Percentiles rank a stretch among this genome's conserved stretches.
These are phyloP conservation scores for Oligia latruncula DNA, from an alignment of 2,888 invertebrate species.

Conservation along the genomic window DNA sequence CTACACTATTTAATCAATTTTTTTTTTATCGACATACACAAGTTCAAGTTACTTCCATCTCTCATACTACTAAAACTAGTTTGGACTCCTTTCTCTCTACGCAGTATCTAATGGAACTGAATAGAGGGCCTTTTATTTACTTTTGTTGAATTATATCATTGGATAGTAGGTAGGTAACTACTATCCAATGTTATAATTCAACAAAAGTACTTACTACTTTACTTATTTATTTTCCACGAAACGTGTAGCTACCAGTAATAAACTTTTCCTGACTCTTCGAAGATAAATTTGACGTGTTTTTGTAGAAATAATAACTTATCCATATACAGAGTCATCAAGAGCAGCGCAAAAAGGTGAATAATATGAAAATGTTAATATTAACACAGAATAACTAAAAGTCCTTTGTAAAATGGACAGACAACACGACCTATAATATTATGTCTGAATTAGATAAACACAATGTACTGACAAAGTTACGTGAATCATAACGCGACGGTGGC, in stretches of 20 bases:
- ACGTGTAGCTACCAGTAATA: not conserved
- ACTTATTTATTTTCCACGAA: not conserved
- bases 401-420: slow-evolving; percentile 18
- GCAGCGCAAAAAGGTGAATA: not conserved
- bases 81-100: slow-evolving; percentile 49
- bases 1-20: no score
- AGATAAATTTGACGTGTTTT: not conserved
- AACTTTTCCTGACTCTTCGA: not conserved
- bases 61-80: slow-evolving; percentile 52
- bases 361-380: no score
- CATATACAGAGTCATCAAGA: not conserved
- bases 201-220: not conserved
- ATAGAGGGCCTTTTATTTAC: slow-evolving; percentile 3
- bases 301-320: not conserved
- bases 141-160: not conserved
- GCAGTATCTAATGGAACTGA: slow-evolving; percentile 22
- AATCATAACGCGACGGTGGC: slow-evolving; percentile 1
- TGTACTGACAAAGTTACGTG: slow-evolving; percentile 1
- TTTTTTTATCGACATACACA: slow-evolving; percentile 39
- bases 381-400: no score
- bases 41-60: slow-evolving; percentile 30
- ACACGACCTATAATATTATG: not conserved
- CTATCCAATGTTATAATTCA: no score
- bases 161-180: no score
- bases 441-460: not conserved